These are phyloP conservation scores for Mesorhabditis spiculigera DNA, from an alignment of 2,888 invertebrate genomes.

Conservation along the genomic window DNA sequence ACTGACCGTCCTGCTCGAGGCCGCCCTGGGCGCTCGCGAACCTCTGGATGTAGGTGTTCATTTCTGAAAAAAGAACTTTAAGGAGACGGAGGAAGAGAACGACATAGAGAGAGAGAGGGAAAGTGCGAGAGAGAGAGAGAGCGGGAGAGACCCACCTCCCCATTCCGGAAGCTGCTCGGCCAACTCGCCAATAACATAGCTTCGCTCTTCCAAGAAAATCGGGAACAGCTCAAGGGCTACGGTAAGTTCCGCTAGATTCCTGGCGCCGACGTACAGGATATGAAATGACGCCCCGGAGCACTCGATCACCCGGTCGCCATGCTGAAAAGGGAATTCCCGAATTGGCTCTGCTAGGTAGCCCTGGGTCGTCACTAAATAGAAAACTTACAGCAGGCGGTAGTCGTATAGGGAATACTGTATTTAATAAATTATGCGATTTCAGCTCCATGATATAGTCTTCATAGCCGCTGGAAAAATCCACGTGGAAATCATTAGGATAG, in stretches of 20 bases:
- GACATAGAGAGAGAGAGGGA: background rate
- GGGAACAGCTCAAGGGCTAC: background rate
- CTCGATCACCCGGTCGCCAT: background rate
- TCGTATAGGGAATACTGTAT: background rate
- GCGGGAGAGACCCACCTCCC: slow-evolving; percentile 4
- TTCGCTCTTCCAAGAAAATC: background rate
- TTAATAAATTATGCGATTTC: background rate
- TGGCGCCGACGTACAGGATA: background rate
- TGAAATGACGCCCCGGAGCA: slow-evolving; percentile 3
- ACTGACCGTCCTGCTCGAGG: background rate
- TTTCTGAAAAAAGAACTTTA: background rate
- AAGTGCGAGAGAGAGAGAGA: no score
- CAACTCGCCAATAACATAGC: background rate
- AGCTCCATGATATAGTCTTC: background rate
- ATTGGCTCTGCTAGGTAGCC: no score
- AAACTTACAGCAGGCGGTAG: slow-evolving; percentile 4
- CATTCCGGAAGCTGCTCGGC: background rate
- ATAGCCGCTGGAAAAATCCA: background rate
- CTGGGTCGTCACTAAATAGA: no score
- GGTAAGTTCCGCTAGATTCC: background rate
- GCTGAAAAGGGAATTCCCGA: background rate
- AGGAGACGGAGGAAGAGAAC: background rate
- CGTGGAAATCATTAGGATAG: background rate
- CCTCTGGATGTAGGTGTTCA: background rate
- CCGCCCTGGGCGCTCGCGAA: background rate